Base-by-base conservation (phyloP, 2,888 invertebrate genomes). In the Napeogenes inachia region DNA sequence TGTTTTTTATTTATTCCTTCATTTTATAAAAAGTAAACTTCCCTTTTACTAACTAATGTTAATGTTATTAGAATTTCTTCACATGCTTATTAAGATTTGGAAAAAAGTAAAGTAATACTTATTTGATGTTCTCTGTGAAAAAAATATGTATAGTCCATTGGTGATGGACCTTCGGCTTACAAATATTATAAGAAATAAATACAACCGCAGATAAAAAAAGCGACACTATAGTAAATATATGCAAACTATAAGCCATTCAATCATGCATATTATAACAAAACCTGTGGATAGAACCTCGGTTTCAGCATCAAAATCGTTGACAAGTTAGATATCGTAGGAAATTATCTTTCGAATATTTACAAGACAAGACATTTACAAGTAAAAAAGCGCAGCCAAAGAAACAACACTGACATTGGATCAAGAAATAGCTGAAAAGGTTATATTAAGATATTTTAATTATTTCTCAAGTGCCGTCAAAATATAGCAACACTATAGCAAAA, bases 181-280 rank as follows among this genome's bases (percentile, higher is more conserved):
- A 30, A 30, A 10, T 3, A 30, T 21, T 21, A 21, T 10, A 21
- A 8, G n/a, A 50, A 30, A 30, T 21, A 50, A 10, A 42, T 50
- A 50, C 30, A 13, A 59, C 45, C 13, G 13, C 13, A 35, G 38
- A 55, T 30, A 12, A 32, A 46, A 46, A 3, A 60, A 56, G 55
- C 38, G 30, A 56, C 13, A 55, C 45, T 13, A 45, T 54, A n/a
- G 12, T 35, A 13, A 38, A 33, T 42, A 50, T 38, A 50, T 45
- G 42, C n/a, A 54, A 4, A 47, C 47, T 61, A 59, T 13, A 71
- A 72, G 71, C 71, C 64, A 69, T 65, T 65, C 65, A 61, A 53
- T 63, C 70, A 71, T 69, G 68, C 70, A 71, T 55, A 61, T 56
- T 54, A 38, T 42, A 21, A 56, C 42, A 42, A 57, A 38, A 30